These are phyloP conservation scores for Centropus unirufus DNA, from an alignment of 2,113 vertebrate genomes.

Conservation along the genomic window DNA sequence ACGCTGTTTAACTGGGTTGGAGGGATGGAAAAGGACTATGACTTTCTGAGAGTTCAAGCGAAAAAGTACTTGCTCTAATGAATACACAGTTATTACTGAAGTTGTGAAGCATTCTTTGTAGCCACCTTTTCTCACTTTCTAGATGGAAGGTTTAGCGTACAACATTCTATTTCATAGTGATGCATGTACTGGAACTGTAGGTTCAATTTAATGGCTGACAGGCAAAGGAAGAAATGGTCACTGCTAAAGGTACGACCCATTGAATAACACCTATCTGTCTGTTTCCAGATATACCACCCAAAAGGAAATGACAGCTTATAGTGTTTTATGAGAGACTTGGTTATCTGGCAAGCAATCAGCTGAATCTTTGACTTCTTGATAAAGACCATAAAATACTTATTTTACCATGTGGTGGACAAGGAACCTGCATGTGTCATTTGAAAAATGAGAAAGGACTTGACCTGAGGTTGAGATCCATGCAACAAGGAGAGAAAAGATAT, in stretches of 20 bases:
- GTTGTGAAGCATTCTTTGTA: background rate
- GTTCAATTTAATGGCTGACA: background rate
- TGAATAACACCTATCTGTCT: background rate
- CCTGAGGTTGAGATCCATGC: background rate
- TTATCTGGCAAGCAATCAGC: background rate
- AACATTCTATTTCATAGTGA: background rate
- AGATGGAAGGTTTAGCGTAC: background rate
- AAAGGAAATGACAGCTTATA: background rate
- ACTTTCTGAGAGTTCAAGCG: background rate
- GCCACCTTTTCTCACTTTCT: background rate
- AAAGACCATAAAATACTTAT: background rate
- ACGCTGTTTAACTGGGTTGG: background rate
- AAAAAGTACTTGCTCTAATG: background rate
- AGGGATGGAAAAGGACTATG: background rate
- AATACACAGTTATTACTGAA: background rate
- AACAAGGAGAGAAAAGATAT: background rate
- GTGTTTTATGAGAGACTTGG: background rate
- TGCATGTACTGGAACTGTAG: background rate
- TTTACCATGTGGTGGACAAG: rapidly evolving
- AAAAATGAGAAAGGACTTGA: background rate
- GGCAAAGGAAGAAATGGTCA: background rate
- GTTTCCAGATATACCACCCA: background rate
- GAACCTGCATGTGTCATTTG: background rate
- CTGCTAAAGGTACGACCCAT: rapidly evolving
- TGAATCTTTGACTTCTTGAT: background rate